These are phyloP conservation scores for Pipistrellus pipistrellus DNA, from an alignment of 2,797 vertebrate genomes.

Conservation along the genomic window DNA sequence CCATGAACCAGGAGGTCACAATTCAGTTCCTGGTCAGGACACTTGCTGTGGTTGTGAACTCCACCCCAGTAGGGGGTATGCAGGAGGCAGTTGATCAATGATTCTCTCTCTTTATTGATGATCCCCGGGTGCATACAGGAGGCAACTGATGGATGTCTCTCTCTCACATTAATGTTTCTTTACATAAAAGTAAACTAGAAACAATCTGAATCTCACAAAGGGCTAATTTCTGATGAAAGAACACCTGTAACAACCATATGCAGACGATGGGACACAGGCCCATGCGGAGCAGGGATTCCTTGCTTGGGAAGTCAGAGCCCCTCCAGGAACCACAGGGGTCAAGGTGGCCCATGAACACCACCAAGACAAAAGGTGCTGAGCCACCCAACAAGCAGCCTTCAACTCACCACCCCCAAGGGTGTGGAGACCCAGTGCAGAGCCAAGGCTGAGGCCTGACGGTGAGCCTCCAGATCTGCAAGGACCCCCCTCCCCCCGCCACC, in stretches of 20 bases:
- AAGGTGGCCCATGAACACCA: not conserved
- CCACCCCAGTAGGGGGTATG: too few species aligned
- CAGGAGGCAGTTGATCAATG: too few species aligned
- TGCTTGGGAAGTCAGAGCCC: not conserved
- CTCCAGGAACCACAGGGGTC: not conserved
- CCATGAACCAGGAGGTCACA: too few species aligned
- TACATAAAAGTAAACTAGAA: not conserved
- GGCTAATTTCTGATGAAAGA: not conserved
- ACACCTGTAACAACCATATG: not conserved
- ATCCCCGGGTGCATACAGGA: too few species aligned
- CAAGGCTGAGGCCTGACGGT: accelerated
- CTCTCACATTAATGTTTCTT: not conserved
- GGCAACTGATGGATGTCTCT: not conserved
- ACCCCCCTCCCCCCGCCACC: too few species aligned
- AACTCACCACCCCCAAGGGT: not conserved
- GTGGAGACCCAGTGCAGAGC: not conserved
- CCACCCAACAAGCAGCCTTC: not conserved
- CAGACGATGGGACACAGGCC: accelerated
- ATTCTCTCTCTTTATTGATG: too few species aligned
- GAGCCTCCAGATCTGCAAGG: not conserved
- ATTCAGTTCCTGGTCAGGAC: too few species aligned
- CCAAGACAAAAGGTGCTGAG: not conserved
- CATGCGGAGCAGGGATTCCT: not conserved
- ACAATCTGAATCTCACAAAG: not conserved
- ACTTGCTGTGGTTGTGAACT: too few species aligned